Base-by-base conservation (phyloP, 2,888 invertebrate species). In the Cotesia congregata region DNA sequence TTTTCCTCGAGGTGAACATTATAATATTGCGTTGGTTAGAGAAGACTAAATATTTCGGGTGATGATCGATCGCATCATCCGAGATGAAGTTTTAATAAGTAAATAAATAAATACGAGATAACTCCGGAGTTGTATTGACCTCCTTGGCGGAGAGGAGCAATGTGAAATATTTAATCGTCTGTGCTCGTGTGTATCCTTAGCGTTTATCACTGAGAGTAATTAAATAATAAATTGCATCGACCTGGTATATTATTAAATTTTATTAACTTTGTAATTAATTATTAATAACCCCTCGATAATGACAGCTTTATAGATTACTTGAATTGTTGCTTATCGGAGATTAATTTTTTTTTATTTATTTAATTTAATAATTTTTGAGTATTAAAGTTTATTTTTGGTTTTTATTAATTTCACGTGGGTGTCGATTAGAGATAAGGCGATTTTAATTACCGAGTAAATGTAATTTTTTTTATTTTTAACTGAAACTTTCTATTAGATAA, bases 121-220 rank as follows among this genome's bases (percentile, higher is more conserved):
- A 68, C 74, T 20, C 12, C 65, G 50, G 12, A 50, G 50, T 50
- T 50, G 50, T 50, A 50, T 50, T 80, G 78, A 77, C 75, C 78
- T 78, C 75, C 77, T 78, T 67, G 59, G 68, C 67, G 75, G 68
- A 50, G 68, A 60, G 75, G 68, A 69, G 71, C 62, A 65, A 38
- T 64, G 74, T 67, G 70, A 71, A 6, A 65, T 72, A 80, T 82
- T 83, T 72, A 83, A 85, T 87, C 85, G 78, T 78, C 73, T 82
- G 83, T 74, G 67, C 50, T 64, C 64, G 39, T 74, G 74, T 68
- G 17, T 15, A 30, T 30, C 39, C 4, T 67, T 80, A 82, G 82
- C 81, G 79, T 84, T 86, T 86, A 87, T 88, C 87, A 79, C 80
- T 82, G 79, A 80, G 80, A 84, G 85, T 87, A 87, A 87, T 87